Evolutionary conservation across 2,113 vertebrate species (phyloP), one percentile per base, ranked within the genome.

Genomic region (Microtus richardsoni): DNA sequence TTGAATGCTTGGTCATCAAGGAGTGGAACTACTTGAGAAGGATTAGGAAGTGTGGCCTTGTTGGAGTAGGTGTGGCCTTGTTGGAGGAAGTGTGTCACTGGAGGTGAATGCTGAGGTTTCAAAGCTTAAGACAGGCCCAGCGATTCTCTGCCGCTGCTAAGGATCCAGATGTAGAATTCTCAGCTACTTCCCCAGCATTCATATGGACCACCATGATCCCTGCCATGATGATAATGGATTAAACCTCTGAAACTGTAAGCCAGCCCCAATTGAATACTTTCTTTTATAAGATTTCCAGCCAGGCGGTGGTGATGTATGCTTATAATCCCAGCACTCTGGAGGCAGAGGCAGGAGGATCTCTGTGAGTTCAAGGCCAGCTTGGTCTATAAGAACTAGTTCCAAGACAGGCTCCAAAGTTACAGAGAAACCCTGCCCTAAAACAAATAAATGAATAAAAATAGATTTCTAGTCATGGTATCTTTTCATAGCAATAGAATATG

Each of bases 251-350:
- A 30, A 30, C 24, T 84, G 2, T 30, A 62, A 83, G 54, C n/a
- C 39, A 41, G 7, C 58, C 14, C n/a, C n/a, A 83, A 30, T 30
- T 62, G 62, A 44, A 41, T 84, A 3, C 7, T 44, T 83, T 14
- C 6, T 62, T 83, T 64, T 83, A 41, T 44, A 83, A 28, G 54
- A 41, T 39, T 30, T 41, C 58, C 14, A 58, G 58, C 19, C 58
- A 58, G 19, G 19, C 19, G 0, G 19, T 58, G 54, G 54, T 58
- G 58, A 19, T 1, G 0, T 7, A 58, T 0, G 58, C 58, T 6
- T 58, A 0, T 21, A 58, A 58, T 58, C 58, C 58, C 58, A 58
- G 58, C 19, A 58, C 58, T 21, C 19, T 2, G 58, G 58, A 58
- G 58, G 5, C 17, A 58, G 58, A 58, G 6, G 19, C 5, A 58